Evolutionary conservation across 2,888 invertebrate genomes (phyloP).

Genomic region (Muscina levida): DNA sequence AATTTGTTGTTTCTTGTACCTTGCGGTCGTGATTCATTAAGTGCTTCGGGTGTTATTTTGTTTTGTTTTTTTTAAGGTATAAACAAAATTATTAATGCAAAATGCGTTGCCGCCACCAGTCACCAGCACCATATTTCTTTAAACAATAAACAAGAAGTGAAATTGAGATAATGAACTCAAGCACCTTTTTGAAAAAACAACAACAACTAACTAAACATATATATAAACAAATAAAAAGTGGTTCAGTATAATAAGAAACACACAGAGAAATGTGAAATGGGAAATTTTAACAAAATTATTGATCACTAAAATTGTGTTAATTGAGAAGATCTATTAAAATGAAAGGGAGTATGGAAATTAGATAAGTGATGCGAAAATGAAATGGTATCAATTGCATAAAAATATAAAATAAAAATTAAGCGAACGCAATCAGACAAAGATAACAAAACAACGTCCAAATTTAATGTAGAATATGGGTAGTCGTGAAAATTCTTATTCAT

Average conservation of each 20-base stretch:
- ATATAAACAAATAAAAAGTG: not conserved
- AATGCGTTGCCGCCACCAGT: slow-evolving; percentile 33
- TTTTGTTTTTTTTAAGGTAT: slow-evolving; percentile 14
- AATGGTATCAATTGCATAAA: too few relatives aligned
- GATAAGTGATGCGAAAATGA: too few relatives aligned
- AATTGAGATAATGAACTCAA: not conserved
- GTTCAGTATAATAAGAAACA: not conserved
- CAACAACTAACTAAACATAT: too few relatives aligned
- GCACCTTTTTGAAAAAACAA: not conserved
- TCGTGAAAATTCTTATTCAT: too few relatives aligned
- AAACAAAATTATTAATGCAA: slow-evolving; percentile 57
- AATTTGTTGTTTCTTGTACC: not conserved
- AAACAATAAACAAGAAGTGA: slow-evolving; percentile 27
- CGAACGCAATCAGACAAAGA: too few relatives aligned
- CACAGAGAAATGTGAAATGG: not conserved
- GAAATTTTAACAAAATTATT: not conserved
- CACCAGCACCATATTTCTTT: too few relatives aligned
- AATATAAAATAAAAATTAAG: too few relatives aligned
- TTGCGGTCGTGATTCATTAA: not conserved
- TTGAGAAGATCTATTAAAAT: not conserved
- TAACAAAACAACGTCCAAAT: too few relatives aligned
- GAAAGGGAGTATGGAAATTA: not conserved
- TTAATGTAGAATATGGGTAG: too few relatives aligned
- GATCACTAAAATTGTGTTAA: not conserved
- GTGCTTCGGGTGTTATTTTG: not conserved